Evolutionary conservation across 1,140 invertebrate species (phyloP).

Genomic region (Brachionus sp.): DNA sequence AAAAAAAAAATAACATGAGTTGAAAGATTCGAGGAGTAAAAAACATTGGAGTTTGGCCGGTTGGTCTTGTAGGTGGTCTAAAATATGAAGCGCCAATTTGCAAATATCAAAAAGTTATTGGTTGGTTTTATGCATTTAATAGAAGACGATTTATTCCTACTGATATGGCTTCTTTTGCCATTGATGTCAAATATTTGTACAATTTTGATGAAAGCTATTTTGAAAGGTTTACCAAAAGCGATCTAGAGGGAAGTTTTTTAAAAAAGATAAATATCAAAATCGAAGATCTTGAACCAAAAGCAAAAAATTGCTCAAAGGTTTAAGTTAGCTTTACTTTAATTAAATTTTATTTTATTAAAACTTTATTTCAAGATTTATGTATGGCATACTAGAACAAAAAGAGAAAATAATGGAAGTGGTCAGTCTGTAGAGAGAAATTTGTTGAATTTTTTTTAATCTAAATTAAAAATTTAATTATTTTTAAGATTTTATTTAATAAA

Average conservation of each 20-base stretch:
- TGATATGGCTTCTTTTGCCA: slow-evolving; percentile 97
- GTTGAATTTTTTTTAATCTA: not conserved
- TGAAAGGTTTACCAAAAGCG: not conserved
- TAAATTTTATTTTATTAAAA: not conserved
- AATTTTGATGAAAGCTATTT: not conserved
- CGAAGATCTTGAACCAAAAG: slow-evolving; percentile 15
- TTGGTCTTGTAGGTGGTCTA: slow-evolving; percentile 72
- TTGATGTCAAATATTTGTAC: slow-evolving; percentile 71
- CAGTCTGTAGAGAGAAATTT: not conserved
- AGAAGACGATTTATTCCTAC: slow-evolving; percentile 85
- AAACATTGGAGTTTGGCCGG: slow-evolving; percentile 91
- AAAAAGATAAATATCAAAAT: not conserved
- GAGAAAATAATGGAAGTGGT: not conserved
- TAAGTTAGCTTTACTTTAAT: too few species aligned
- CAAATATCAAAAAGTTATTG: slow-evolving; percentile 51
- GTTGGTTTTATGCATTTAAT: slow-evolving; percentile 83
- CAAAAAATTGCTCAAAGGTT: not conserved
- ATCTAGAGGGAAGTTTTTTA: slow-evolving; percentile 16
- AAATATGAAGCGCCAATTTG: slow-evolving; percentile 56
- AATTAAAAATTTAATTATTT: not conserved
- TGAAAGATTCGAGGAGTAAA: slow-evolving; percentile 74
- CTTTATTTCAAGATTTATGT: not conserved
- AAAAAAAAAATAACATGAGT: too few species aligned
- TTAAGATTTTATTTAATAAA: not conserved
- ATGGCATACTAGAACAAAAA: slow-evolving; percentile 5